Conservation (phyloP, 2,113 vertebrate species). For the Lycaon pictus region DNA sequence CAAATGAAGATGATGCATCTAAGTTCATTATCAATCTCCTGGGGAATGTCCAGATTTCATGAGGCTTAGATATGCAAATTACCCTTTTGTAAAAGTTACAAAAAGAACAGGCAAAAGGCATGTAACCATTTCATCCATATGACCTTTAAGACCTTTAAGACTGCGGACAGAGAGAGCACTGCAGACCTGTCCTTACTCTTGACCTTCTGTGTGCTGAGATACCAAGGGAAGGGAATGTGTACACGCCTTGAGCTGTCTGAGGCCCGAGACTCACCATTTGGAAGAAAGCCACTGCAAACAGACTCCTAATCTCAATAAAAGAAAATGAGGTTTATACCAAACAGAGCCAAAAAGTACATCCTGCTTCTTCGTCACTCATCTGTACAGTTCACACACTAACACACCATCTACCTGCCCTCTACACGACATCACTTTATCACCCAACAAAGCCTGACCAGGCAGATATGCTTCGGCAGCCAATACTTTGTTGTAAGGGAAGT, state of each 20-base stretch:
- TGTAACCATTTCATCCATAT: not conserved
- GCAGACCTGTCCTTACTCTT: not conserved
- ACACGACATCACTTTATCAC: constrained; percentile 22
- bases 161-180: constrained; percentile 31
- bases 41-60: not conserved
- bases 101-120: not conserved
- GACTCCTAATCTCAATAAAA: constrained; percentile 77
- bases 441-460: not conserved
- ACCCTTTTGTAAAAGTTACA: not conserved
- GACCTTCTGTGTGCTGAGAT: constrained; percentile 62
- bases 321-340: constrained; percentile 72
- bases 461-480: not conserved
- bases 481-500: not conserved
- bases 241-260: constrained; percentile 61
- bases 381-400: constrained; percentile 46
- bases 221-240: constrained; percentile 10
- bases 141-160: not conserved
- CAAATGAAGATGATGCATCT: not conserved
- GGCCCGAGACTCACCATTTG: constrained; percentile 55
- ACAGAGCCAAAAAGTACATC: constrained; percentile 72
- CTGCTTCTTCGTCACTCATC: constrained; percentile 74
- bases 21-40: not conserved
- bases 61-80: not conserved
- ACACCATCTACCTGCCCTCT: constrained; percentile 29
- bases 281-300: constrained; percentile 80